Evolutionary conservation across 2,888 invertebrate species (phyloP), one percentile per base, ranked within the genome.

Genomic region (Agelastica alni): DNA sequence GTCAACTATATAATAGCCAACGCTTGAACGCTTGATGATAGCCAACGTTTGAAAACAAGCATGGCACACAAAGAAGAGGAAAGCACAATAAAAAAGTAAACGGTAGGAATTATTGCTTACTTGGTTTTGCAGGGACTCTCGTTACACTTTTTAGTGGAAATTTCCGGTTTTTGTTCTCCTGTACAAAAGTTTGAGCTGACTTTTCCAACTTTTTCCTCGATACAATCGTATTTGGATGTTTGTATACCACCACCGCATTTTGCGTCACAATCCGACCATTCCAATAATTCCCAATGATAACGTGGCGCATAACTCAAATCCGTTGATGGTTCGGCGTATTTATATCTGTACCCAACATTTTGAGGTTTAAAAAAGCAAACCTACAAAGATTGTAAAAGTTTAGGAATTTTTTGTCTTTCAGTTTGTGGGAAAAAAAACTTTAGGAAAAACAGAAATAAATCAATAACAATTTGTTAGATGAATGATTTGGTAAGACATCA

Each of bases 211-310:
- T 81, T 82, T 61, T 79, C 79, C 69, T 86, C 86, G 26, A 82
- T 77, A 70, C 87, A 87, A 3, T 79, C 75, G 16, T 82, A 78
- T 55, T 79, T 76, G 0, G 83, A 79, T 17, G 71, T 71, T 66
- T 79, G 76, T 31, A 72, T 76, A 56, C 87, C 86, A 55, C 84
- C 84, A 1, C 85, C 86, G 70, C 87, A 87, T 7, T 81, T 80
- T 0, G 76, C 79, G 0, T 82, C 80, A 68, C 87, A 87, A 18
- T 83, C 79, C 1, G 80, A 79, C 83, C 84, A 86, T 53, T 84
- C 84, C 18, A 82, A 75, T 63, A 81, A 79, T 58, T 82, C 79
- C 87, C 87, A 87, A 43, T 78, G 77, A 67, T 85, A 87, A 56
- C 79, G 79, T 0, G 84, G 84, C 14, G 76, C 75, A 41, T 83